Base-by-base conservation (phyloP, 2,888 invertebrate genomes). In the Tachina lurida region DNA sequence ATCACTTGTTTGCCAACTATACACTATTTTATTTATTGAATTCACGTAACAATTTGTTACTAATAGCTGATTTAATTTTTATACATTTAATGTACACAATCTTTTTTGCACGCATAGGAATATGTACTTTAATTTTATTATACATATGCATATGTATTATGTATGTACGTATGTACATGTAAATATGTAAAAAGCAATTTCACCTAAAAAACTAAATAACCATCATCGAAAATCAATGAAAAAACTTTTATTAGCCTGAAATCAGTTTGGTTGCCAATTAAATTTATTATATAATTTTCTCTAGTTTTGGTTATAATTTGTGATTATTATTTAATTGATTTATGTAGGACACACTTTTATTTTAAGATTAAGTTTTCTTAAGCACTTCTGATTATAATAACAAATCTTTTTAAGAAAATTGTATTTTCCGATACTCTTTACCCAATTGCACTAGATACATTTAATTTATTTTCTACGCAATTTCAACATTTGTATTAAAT, bases 261-360 rank as follows among this genome's bases (percentile, higher is more conserved):
- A 15, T 47, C 17, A 76, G 19, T 84, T 75, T 65, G 15, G 82
- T 83, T 83, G 86, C 79, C 82, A 86, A 86, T 86, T 79, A 49
- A 83, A 80, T 79, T 74, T 83, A 79, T 86, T 86, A 83, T 83
- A 86, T 86, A 86, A 83, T 80, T 80, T 56, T 74, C 63, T 68
- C 31, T 22, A 31, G 17, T 70, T 60, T 75, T 1, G 45, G 15
- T 60, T 67, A 79, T 17, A 63, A 70, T 45, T 19, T n/a, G 13
- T 41, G 43, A 70, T 63, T 73, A 60, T 54, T 52, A 68, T 15
- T 68, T 60, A 60, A 60, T 73, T 52, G 19, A 54, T 54, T 68
- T 60, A 45, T 62, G 62, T 77, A 60, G 7, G 15, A 74, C 22
- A 49, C 9, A 43, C 63, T 12, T 54, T 62, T 62, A 9, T 49